Base-by-base conservation (phyloP, 1,140 invertebrate genomes). In the Bombus superbus region DNA sequence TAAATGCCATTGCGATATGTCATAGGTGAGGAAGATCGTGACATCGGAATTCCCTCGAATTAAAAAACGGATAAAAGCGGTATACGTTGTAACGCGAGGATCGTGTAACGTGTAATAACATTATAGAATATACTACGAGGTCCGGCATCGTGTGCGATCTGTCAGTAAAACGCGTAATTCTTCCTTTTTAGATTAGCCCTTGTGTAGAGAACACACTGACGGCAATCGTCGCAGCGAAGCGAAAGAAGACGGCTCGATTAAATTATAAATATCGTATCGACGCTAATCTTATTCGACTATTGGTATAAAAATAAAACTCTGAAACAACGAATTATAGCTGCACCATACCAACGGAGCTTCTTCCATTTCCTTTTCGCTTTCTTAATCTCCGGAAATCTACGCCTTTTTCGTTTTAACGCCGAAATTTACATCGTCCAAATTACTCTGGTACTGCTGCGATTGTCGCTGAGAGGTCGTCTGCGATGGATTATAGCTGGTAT, bases 401-500 rank as follows among this genome's bases (percentile, higher is more conserved):
- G 76, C 71, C 22, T 91, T 88, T 38, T 84, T 93, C 10, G 84
- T 87, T 66, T 93, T 93, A 15, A 28, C 81, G 3, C 91, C 89
- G 57, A 93, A 94, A 42, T 91, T 91, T 11, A 88, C 86, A n/a
- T 94, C 92, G 1, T 94, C 91, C 9, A 89, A 22, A 47, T 85
- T 90, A 44, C 86, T 93, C 59, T 92, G 92, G 44, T 92, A 89
- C 66, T 83, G 89, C 42, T 89, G 87, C 53, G 80, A 64, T 28
- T 87, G 89, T 25, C 89, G 88, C 32, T 89, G 90, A 25, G 15
- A 59, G 0, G 88, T 75, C 15, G 85, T 72, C 40, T 91, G 92
- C 9, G 91, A 87, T 0, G 92, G 89, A n/a, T 91, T 87, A 83
- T 93, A 94, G 75, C 89, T 90, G 0, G 91, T 90, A 53, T 94